Percentiles rank a stretch among this genome's conserved stretches.
These are phyloP conservation scores for Emydoidea blandingii DNA, from an alignment of 2,797 vertebrate species.

Conservation along the genomic window DNA sequence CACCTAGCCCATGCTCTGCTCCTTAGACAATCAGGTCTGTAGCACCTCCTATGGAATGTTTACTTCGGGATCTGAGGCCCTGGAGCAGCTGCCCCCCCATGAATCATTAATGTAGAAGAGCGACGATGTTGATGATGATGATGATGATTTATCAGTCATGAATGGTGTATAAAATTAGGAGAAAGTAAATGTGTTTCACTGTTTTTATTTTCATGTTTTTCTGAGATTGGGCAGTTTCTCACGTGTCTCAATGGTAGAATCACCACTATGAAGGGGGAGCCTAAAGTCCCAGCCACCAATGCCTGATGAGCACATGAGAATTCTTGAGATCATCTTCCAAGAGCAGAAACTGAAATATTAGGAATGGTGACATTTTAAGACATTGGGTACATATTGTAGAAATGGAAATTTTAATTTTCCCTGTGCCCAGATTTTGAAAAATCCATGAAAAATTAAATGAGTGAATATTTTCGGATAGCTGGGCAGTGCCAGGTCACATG, in stretches of 20 bases:
- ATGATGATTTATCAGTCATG: conserved; percentile 46
- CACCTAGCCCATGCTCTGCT: conserved; percentile 38
- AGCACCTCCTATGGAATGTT: conserved; percentile 2
- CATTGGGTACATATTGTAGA: rapidly evolving
- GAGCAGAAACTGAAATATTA: background rate
- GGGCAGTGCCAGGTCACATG: conserved; percentile 63
- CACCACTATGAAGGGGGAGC: background rate
- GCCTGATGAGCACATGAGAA: background rate
- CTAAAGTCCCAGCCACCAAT: background rate
- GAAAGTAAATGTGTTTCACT: conserved; percentile 38
- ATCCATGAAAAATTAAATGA: conserved; percentile 41
- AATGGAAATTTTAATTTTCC: conserved; percentile 26
- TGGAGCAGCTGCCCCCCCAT: conserved; percentile 60
- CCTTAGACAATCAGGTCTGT: background rate
- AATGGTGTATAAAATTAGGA: conserved; percentile 52
- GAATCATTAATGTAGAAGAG: conserved; percentile 59
- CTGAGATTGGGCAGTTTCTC: conserved; percentile 13
- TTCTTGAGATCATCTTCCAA: background rate
- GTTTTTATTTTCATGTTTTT: background rate
- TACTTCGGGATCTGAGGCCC: background rate
- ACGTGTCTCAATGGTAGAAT: conserved; percentile 5
- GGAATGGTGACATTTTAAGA: background rate
- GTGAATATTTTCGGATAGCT: conserved; percentile 55
- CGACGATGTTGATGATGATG: background rate
- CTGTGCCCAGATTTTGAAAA: conserved; percentile 36